A percentile compares a stretch with the other conserved stretches of the same genome.
Evolutionary conservation across 2,113 vertebrate species (phyloP).

Genomic region (Seriola aureovittata): DNA sequence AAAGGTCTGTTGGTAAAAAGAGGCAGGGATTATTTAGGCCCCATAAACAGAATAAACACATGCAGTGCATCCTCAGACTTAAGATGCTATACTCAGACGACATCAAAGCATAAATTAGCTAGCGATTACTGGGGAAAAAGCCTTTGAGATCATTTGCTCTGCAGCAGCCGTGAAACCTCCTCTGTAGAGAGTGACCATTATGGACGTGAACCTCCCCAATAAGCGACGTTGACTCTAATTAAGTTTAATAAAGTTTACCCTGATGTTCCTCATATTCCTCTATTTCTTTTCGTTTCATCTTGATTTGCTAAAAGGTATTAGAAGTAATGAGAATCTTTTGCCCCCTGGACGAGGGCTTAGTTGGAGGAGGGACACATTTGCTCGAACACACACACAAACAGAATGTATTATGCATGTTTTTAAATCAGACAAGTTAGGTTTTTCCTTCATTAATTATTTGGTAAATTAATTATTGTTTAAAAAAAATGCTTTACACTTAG

Average conservation of each 20-base stretch:
- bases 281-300: slow-evolving; percentile 84
- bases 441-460: slow-evolving; percentile 84
- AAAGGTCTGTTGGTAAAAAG: slow-evolving; percentile 84
- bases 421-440: slow-evolving; percentile 69
- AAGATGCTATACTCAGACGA: slow-evolving; percentile 78
- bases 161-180: slow-evolving; percentile 54
- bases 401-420: slow-evolving; percentile 83
- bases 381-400: slow-evolving; percentile 58
- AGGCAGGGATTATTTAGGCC: slow-evolving; percentile 84
- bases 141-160: slow-evolving; percentile 84
- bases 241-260: slow-evolving; percentile 87
- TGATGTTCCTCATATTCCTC: slow-evolving; percentile 67
- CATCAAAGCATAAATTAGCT: slow-evolving; percentile 87
- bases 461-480: slow-evolving; percentile 73
- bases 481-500: slow-evolving; percentile 60
- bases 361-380: slow-evolving; percentile 79
- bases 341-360: slow-evolving; percentile 73
- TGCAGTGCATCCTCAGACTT: slow-evolving; percentile 72
- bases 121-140: slow-evolving; percentile 80
- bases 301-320: slow-evolving; percentile 84
- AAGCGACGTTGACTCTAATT: slow-evolving; percentile 87
- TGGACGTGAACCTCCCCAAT: slow-evolving; percentile 71
- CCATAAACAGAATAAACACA: slow-evolving; percentile 85
- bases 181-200: slow-evolving; percentile 81
- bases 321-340: slow-evolving; percentile 86